phyloP scores from a whole-genome alignment of 2,113 vertebrate species.

The Lichenostomus cassidix region DNA sequence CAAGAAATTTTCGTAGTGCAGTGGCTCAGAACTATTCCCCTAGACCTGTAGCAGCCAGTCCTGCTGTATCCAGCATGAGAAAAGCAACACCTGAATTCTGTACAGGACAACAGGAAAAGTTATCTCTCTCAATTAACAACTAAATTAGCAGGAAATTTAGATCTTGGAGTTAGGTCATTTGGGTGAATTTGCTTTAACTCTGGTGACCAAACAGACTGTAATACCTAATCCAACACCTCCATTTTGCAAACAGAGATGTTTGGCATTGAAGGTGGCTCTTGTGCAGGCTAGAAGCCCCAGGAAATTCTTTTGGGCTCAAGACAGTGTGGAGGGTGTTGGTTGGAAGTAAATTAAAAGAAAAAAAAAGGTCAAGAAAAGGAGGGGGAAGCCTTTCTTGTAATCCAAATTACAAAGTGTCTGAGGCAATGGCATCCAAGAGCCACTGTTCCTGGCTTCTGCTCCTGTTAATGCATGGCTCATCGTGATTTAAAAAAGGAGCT shows the following conservation, averaged over 20 bases:
- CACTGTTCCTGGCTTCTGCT: not conserved
- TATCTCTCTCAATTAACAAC: not conserved
- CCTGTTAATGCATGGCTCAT: not conserved
- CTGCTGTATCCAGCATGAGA: not conserved
- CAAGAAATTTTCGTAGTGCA: not conserved
- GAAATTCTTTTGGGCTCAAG: not conserved
- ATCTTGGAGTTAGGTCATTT: not conserved
- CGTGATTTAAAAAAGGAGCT: rapidly evolving
- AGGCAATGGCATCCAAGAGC: not conserved
- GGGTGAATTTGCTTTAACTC: not conserved
- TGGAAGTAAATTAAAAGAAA: not conserved
- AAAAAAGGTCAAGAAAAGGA: not conserved
- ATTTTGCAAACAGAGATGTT: not conserved
- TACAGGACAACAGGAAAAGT: not conserved
- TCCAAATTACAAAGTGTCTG: not conserved
- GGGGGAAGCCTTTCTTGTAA: not conserved
- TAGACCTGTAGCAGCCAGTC: not conserved
- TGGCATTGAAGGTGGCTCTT: not conserved
- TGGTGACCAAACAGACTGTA: not conserved
- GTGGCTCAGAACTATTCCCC: not conserved
- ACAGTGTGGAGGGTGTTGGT: rapidly evolving
- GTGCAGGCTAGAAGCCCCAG: not conserved
- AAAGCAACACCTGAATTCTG: not conserved
- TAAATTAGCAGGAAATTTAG: not conserved
- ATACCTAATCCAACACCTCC: not conserved